These are phyloP conservation scores for Pituophis catenifer DNA, from an alignment of 2,113 vertebrate genomes.

Conservation along the genomic window DNA sequence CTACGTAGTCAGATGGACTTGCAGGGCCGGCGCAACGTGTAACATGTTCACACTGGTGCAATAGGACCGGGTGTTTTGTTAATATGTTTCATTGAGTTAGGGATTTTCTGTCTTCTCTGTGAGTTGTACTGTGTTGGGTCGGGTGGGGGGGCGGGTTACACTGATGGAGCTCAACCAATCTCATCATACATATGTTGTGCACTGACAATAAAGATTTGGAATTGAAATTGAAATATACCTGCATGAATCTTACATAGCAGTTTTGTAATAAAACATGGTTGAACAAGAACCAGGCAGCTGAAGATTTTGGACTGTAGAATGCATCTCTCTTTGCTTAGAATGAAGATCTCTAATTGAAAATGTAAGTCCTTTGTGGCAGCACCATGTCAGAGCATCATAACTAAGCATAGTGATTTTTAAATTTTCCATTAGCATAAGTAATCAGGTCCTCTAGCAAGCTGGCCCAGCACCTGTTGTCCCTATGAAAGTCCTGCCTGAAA, in stretches of 20 bases:
- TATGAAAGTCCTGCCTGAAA: not conserved
- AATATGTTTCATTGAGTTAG: too few relatives aligned
- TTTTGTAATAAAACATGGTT: slow-evolving; percentile 33
- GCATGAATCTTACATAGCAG: slow-evolving; percentile 39
- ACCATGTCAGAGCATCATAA: not conserved
- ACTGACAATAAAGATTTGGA: too few relatives aligned
- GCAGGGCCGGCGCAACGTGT: too few relatives aligned
- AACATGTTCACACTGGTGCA: too few relatives aligned
- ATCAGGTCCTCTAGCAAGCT: not conserved
- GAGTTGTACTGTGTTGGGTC: too few relatives aligned
- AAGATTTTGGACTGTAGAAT: slow-evolving; percentile 18
- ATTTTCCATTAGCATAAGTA: not conserved
- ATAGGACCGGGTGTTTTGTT: too few relatives aligned
- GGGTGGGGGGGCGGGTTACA: too few relatives aligned
- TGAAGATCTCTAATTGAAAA: not conserved
- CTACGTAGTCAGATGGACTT: too few relatives aligned
- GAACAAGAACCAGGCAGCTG: slow-evolving; percentile 25
- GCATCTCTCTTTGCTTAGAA: not conserved
- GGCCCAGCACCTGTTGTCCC: not conserved
- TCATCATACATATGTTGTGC: too few relatives aligned
- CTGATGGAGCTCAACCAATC: too few relatives aligned
- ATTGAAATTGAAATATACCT: not conserved
- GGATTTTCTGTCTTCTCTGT: too few relatives aligned
- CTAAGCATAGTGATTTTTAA: not conserved
- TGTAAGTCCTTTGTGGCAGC: not conserved